These are phyloP conservation scores for Huso huso DNA, from an alignment of 2,797 vertebrate genomes.

Conservation along the genomic window DNA sequence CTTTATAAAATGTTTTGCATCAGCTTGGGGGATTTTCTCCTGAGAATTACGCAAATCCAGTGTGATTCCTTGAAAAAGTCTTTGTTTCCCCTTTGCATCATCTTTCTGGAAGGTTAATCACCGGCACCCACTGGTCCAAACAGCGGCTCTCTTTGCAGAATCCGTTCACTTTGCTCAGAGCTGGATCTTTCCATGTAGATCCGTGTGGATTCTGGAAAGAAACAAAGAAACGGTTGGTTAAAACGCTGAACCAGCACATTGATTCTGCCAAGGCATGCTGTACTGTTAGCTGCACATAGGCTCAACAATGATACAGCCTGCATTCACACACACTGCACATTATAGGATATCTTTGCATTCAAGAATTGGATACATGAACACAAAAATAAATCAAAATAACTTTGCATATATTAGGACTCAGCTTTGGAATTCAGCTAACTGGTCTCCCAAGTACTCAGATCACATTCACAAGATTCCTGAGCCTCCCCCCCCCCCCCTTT, in stretches of 20 bases:
- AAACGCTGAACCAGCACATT: background rate
- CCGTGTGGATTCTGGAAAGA: constrained; percentile 75
- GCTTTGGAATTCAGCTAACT: too few relatives aligned
- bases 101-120: constrained; percentile 87
- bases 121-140: constrained; percentile 90
- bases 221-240: background rate
- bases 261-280: background rate
- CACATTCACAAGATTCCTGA: constrained; percentile 4
- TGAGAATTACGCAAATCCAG: constrained; percentile 63
- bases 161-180: constrained; percentile 80
- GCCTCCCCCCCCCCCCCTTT: background rate
- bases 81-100: constrained; percentile 53
- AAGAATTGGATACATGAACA: too few relatives aligned
- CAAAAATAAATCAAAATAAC: too few relatives aligned
- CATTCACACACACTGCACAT: too few relatives aligned
- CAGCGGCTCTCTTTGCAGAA: constrained; percentile 90
- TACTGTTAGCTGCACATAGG: too few relatives aligned
- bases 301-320: too few relatives aligned
- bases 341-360: too few relatives aligned
- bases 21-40: constrained; percentile 48
- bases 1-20: constrained; percentile 30
- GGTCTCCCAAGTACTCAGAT: background rate
- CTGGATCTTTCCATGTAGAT: constrained; percentile 77
- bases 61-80: constrained; percentile 46
- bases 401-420: too few relatives aligned